Evolutionary conservation across 2,113 vertebrate genomes (phyloP).

Genomic region (Toxostoma redivivum): DNA sequence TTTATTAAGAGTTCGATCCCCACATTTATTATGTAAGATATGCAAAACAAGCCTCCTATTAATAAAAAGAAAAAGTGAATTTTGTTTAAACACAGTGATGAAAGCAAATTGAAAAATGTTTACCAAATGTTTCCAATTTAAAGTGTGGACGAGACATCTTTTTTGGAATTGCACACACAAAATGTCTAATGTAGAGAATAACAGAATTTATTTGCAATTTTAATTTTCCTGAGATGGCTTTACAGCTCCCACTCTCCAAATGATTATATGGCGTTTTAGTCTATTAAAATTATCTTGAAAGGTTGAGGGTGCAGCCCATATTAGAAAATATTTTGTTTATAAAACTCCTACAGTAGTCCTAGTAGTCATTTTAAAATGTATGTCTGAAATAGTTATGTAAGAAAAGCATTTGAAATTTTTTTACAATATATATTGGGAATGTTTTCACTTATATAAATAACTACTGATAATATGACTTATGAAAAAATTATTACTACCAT

Average conservation of each 20-base stretch:
- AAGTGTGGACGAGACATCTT: constrained; percentile 50
- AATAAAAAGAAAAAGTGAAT: background rate
- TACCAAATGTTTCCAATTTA: constrained; percentile 32
- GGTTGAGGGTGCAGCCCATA: constrained; percentile 60
- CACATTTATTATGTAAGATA: constrained; percentile 4
- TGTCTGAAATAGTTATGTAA: constrained; percentile 80
- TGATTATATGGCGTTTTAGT: constrained; percentile 70
- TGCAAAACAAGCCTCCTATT: background rate
- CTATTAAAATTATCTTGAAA: constrained; percentile 64
- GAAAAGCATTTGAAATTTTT: constrained; percentile 77
- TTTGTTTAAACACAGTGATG: background rate
- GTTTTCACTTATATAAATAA: constrained; percentile 86
- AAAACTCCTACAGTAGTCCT: constrained; percentile 68
- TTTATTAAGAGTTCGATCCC: constrained; percentile 38
- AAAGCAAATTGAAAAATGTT: background rate
- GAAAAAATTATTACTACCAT: constrained; percentile 77
- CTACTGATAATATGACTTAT: constrained; percentile 82
- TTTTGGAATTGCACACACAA: constrained; percentile 71
- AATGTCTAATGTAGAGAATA: constrained; percentile 65
- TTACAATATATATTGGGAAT: constrained; percentile 83
- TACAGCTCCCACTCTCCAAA: constrained; percentile 64
- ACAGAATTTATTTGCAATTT: constrained; percentile 73
- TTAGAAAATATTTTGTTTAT: constrained; percentile 71
- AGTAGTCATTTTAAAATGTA: constrained; percentile 79
- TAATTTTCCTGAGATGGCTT: constrained; percentile 69